These are phyloP conservation scores for Steinernema carpocapsae DNA, from an alignment of 2,888 invertebrate genomes.

Conservation along the genomic window DNA sequence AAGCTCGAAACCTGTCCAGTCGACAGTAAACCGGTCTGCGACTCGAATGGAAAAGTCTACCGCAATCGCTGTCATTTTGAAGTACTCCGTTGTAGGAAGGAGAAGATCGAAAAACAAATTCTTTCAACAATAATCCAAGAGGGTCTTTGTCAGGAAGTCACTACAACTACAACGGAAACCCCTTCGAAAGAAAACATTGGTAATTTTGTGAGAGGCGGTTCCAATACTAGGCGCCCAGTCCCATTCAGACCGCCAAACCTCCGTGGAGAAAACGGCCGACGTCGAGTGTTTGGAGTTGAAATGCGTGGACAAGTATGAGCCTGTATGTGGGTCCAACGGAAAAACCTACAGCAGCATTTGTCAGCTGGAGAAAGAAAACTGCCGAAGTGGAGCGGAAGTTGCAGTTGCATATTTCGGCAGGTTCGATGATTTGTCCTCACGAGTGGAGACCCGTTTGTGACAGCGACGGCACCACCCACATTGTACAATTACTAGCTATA, in stretches of 20 bases:
- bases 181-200: too few species aligned
- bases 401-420: slow-evolving; percentile 46
- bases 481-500: slow-evolving; percentile 9
- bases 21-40: slow-evolving; percentile 51
- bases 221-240: not conserved
- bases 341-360: slow-evolving; percentile 62
- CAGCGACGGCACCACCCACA: slow-evolving; percentile 43
- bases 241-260: not conserved
- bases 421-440: slow-evolving; percentile 47
- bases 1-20: slow-evolving; percentile 43
- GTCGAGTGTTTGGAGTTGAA: not conserved
- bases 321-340: slow-evolving; percentile 60
- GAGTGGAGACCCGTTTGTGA: slow-evolving; percentile 59
- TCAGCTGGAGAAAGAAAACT: slow-evolving; percentile 51
- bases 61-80: slow-evolving; percentile 56
- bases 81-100: slow-evolving; percentile 56
- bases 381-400: slow-evolving; percentile 36
- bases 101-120: slow-evolving; percentile 43
- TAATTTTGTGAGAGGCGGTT: not conserved
- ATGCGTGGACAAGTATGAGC: slow-evolving; percentile 57
- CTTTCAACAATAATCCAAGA: slow-evolving; percentile 32
- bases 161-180: not conserved
- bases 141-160: not conserved
- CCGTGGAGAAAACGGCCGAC: not conserved
- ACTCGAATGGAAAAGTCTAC: slow-evolving; percentile 56